Percentiles rank a stretch among this genome's conserved stretches.
Conservation (phyloP, 2,113 vertebrate genomes). For the Nannospalax galili region DNA sequence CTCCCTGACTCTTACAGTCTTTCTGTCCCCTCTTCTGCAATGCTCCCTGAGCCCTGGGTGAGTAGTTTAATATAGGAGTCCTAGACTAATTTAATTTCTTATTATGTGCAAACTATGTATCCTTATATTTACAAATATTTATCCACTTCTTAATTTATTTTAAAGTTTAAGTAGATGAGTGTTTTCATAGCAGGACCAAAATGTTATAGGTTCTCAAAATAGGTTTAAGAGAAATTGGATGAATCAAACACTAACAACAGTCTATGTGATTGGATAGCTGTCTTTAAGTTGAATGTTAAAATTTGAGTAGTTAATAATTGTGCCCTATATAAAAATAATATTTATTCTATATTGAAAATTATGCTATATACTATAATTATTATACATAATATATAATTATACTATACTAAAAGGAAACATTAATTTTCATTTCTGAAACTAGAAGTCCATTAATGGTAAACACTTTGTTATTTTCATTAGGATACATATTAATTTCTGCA, state of each 20-base stretch:
- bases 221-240: not conserved
- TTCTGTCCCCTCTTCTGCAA: too few relatives aligned
- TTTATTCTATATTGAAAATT: too few relatives aligned
- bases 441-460: slow-evolving; percentile 32
- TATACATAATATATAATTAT: too few relatives aligned
- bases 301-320: too few relatives aligned
- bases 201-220: not conserved
- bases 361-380: too few relatives aligned
- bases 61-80: too few relatives aligned
- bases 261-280: not conserved
- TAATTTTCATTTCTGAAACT: slow-evolving; percentile 23
- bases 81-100: too few relatives aligned
- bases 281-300: not conserved
- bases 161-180: slow-evolving; percentile 18
- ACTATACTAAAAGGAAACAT: slow-evolving; percentile 8
- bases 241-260: not conserved
- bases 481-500: not conserved
- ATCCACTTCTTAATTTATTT: not conserved
- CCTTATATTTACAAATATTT: too few relatives aligned
- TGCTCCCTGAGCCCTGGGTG: too few relatives aligned
- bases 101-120: too few relatives aligned
- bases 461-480: slow-evolving; percentile 6
- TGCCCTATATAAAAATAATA: too few relatives aligned
- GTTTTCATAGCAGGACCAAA: not conserved
- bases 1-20: too few relatives aligned